These are phyloP conservation scores for Zaprionus ornatus DNA, from an alignment of 1,140 invertebrate genomes.

Conservation along the genomic window DNA sequence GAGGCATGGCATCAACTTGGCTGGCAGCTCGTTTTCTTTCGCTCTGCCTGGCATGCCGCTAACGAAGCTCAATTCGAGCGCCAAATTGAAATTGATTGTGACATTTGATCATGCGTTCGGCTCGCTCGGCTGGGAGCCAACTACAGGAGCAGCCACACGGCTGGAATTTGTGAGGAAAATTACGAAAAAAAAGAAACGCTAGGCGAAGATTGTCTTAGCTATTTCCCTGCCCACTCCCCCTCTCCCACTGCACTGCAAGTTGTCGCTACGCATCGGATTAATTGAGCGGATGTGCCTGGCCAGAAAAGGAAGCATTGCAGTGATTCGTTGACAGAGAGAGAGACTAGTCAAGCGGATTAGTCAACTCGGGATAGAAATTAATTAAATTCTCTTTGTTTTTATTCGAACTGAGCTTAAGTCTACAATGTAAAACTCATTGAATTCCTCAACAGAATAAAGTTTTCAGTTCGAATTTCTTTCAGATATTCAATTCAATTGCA, in stretches of 20 bases:
- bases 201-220: slow-evolving; percentile 48
- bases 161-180: slow-evolving; percentile 72
- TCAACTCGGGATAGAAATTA: background rate
- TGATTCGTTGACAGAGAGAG: slow-evolving; percentile 25
- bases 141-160: background rate
- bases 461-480: background rate
- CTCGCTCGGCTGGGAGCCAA: slow-evolving; percentile 13
- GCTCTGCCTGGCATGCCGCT: slow-evolving; percentile 59
- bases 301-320: slow-evolving; percentile 33
- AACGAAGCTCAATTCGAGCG: slow-evolving; percentile 81
- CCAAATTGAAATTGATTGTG: slow-evolving; percentile 83
- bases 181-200: slow-evolving; percentile 36
- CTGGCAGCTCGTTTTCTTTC: slow-evolving; percentile 49
- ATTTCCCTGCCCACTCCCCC: slow-evolving; percentile 14
- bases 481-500: background rate
- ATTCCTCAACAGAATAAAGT: background rate
- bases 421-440: background rate
- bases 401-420: background rate
- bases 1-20: slow-evolving; percentile 32
- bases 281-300: slow-evolving; percentile 62
- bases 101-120: slow-evolving; percentile 79
- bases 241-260: slow-evolving; percentile 8
- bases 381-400: slow-evolving; percentile 3
- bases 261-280: slow-evolving; percentile 70
- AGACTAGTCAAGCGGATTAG: background rate